These are phyloP conservation scores for Procambarus virginalis DNA, from an alignment of 1,140 invertebrate genomes.

Conservation along the genomic window DNA sequence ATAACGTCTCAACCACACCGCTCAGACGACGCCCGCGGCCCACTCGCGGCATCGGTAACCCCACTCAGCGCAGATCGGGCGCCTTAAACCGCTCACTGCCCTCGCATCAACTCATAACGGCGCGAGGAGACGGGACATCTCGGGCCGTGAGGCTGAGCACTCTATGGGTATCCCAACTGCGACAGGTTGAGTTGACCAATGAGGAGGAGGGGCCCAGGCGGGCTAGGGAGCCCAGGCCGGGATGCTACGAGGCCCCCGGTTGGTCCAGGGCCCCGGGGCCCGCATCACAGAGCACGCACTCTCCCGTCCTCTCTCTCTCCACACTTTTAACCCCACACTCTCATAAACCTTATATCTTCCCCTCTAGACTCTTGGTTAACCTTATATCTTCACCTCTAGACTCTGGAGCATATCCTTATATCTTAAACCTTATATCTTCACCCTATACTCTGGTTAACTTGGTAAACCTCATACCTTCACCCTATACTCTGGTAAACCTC, in stretches of 20 bases:
- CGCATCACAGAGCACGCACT: too few relatives aligned
- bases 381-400: too few relatives aligned
- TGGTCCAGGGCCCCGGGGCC: too few relatives aligned
- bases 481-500: too few relatives aligned
- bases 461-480: too few relatives aligned
- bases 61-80: slow-evolving; percentile 6
- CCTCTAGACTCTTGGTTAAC: too few relatives aligned
- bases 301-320: too few relatives aligned
- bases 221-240: slow-evolving; percentile 5
- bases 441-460: too few relatives aligned
- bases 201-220: neutral
- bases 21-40: slow-evolving; percentile 20
- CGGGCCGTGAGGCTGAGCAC: slow-evolving; percentile 11
- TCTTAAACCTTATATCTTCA: too few relatives aligned
- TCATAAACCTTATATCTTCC: too few relatives aligned
- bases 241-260: slow-evolving; percentile 21
- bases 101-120: slow-evolving; percentile 25
- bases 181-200: slow-evolving; percentile 56
- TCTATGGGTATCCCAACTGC: slow-evolving; percentile 52
- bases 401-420: too few relatives aligned
- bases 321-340: too few relatives aligned
- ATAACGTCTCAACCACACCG: slow-evolving; percentile 48
- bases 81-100: slow-evolving; percentile 33
- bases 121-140: slow-evolving; percentile 28
- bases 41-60: slow-evolving; percentile 29